Conservation (phyloP, 2,113 vertebrate genomes). For the Sphyrna mokarran region DNA sequence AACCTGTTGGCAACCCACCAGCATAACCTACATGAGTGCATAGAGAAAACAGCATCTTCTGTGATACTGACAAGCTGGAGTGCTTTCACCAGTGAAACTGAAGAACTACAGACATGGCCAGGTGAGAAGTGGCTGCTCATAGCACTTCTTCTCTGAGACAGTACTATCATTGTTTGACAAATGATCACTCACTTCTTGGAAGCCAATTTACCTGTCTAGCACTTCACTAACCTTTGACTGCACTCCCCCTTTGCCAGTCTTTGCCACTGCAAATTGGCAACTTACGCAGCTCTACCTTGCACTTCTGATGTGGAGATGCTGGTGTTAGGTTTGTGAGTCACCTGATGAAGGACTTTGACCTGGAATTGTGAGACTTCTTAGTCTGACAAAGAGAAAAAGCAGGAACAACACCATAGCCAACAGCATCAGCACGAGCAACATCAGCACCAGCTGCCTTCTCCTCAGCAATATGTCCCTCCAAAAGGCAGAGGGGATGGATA, state of each 20-base stretch:
- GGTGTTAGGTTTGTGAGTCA: too few relatives aligned
- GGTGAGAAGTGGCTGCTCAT: too few relatives aligned
- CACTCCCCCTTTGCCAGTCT: neutral
- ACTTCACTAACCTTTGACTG: neutral
- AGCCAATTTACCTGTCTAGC: neutral
- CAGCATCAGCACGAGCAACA: neutral
- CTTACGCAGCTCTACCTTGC: neutral
- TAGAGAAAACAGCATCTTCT: neutral
- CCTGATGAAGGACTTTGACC: too few relatives aligned
- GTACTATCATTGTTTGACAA: neutral
- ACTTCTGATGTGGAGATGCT: too few relatives aligned
- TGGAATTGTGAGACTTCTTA: too few relatives aligned
- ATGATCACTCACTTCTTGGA: neutral
- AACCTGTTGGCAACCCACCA: too few relatives aligned
- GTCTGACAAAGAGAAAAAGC: neutral
- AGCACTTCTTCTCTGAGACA: neutral
- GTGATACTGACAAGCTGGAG: neutral
- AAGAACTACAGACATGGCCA: neutral
- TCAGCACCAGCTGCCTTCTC: neutral
- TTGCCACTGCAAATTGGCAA: neutral
- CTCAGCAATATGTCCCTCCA: neutral
- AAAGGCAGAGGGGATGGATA: neutral
- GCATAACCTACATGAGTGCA: too few relatives aligned
- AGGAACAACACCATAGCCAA: neutral
- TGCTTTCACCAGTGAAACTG: neutral